Conservation (phyloP, 2,113 vertebrate genomes). For the Aspidoscelis tigris region DNA sequence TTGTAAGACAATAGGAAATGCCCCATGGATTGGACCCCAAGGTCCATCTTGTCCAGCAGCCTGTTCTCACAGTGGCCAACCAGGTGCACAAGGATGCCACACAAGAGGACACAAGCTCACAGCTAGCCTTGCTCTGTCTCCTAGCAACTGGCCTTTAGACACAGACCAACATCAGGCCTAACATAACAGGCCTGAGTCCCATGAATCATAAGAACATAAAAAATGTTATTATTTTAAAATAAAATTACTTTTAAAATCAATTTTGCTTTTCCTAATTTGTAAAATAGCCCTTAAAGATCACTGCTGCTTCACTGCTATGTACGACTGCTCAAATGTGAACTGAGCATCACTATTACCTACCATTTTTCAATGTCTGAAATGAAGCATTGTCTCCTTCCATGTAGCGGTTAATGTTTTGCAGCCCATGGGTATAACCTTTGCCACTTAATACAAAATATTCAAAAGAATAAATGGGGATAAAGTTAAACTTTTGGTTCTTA, state of each 20-base stretch:
- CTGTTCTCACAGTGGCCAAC: no score
- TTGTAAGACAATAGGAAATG: no score
- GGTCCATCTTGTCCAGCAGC: no score
- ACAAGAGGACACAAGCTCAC: no score
- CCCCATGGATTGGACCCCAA: no score
- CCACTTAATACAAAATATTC: conserved; percentile 59
- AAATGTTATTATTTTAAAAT: no score
- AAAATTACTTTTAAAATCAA: no score
- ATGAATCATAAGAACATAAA: background rate
- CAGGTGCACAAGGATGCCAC: no score
- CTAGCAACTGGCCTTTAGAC: no score
- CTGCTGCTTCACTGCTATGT: background rate
- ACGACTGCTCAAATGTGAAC: background rate
- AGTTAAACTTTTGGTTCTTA: background rate
- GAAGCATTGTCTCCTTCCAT: conserved; percentile 30
- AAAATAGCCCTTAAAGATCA: background rate
- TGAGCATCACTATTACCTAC: conserved; percentile 42
- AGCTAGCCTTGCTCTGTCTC: no score
- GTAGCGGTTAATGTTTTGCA: conserved; percentile 50
- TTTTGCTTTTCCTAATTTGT: background rate
- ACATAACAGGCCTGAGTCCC: background rate
- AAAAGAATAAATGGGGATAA: conserved; percentile 51
- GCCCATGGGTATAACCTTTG: conserved; percentile 47
- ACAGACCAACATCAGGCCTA: no score
- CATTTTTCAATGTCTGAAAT: background rate